A percentile compares a stretch with the other conserved stretches of the same genome.
phyloP scores from a whole-genome alignment of 2,113 vertebrate species.

The Haemorhous mexicanus region DNA sequence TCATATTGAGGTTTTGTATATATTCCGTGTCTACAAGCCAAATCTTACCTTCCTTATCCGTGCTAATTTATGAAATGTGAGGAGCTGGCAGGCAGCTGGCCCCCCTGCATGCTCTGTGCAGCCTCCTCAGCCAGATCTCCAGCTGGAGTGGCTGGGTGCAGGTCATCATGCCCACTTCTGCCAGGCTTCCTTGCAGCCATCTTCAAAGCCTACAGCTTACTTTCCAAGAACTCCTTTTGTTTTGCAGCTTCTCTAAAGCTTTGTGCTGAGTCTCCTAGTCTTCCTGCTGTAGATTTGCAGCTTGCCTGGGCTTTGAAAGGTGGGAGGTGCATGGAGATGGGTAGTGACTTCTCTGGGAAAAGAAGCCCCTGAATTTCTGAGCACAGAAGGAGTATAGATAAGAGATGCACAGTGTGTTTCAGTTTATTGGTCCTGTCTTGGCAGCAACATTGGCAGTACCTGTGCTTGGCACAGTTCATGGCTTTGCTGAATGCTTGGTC shows the following conservation, averaged over 20 bases:
- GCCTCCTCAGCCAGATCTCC: background rate
- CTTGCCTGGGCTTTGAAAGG: background rate
- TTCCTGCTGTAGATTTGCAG: background rate
- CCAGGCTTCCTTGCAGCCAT: background rate
- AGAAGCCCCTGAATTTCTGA: background rate
- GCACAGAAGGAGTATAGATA: background rate
- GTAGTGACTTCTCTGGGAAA: background rate
- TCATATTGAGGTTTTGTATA: background rate
- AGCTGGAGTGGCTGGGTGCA: background rate
- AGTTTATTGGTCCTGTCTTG: background rate
- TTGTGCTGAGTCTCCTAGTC: background rate
- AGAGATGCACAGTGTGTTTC: background rate
- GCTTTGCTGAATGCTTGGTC: background rate
- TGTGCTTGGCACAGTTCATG: background rate
- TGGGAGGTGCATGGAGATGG: rapidly evolving
- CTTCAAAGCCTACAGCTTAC: background rate
- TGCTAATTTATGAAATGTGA: background rate
- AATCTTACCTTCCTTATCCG: background rate
- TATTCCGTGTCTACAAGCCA: background rate
- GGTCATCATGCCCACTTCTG: background rate
- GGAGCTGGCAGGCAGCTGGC: background rate
- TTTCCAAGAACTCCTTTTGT: background rate
- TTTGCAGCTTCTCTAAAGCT: background rate
- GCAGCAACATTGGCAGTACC: background rate
- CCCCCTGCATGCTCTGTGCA: rapidly evolving